Evolutionary conservation across 2,888 invertebrate species (phyloP).

Genomic region (Cheilosia vulpina): DNA sequence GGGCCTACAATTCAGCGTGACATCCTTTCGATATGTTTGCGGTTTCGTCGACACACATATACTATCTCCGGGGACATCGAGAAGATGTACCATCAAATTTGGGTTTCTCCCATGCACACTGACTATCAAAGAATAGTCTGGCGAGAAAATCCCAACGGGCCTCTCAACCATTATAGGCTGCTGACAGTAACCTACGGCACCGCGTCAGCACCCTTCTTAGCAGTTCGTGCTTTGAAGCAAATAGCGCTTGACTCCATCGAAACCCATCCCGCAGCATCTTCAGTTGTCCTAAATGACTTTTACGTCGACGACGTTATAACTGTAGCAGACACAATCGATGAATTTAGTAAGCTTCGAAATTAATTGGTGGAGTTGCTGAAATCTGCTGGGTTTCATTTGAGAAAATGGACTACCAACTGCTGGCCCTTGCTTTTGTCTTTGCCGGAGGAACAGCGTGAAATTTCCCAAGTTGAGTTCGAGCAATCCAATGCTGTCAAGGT

Average conservation of each 20-base stretch:
- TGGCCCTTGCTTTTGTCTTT: not conserved
- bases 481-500: slow-evolving; percentile 31
- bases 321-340: not conserved
- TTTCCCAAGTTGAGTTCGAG: not conserved
- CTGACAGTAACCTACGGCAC: no score
- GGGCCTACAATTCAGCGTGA: slow-evolving; percentile 53
- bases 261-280: not conserved
- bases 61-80: slow-evolving; percentile 63
- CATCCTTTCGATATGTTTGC: slow-evolving; percentile 37
- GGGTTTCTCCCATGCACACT: slow-evolving; percentile 38
- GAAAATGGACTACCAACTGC: not conserved
- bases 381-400: no score
- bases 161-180: no score
- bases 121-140: slow-evolving; percentile 56
- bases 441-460: not conserved
- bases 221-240: slow-evolving; percentile 6
- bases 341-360: not conserved
- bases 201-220: no score
- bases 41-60: slow-evolving; percentile 41
- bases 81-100: slow-evolving; percentile 67
- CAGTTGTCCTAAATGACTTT: not conserved
- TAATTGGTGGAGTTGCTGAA: no score
- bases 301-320: slow-evolving; percentile 15
- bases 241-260: slow-evolving; percentile 53
- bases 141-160: not conserved